Evolutionary conservation across 1,140 invertebrate species (phyloP).

Genomic region (Maniola jurtina): DNA sequence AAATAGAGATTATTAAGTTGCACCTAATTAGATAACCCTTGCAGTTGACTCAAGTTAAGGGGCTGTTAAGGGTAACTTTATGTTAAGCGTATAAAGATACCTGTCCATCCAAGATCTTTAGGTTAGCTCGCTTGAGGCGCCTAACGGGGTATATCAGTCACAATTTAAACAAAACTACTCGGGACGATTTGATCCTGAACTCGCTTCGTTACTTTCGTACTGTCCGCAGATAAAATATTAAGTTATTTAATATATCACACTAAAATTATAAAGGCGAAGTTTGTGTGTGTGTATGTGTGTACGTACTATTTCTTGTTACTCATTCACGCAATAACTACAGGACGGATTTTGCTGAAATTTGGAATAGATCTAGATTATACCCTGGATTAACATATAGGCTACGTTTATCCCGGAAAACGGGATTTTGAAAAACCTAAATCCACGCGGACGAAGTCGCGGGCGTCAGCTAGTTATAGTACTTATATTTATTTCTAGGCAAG

Average conservation of each 20-base stretch:
- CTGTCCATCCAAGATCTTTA: conserved; percentile 8
- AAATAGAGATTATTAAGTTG: neutral
- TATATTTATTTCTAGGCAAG: too few relatives aligned
- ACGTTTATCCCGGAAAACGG: too few relatives aligned
- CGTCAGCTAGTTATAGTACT: too few relatives aligned
- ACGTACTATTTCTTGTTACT: too few relatives aligned
- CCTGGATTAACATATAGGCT: too few relatives aligned
- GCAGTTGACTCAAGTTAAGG: neutral
- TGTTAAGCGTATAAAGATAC: conserved; percentile 7
- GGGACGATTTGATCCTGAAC: conserved; percentile 54
- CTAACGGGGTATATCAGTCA: conserved; percentile 67
- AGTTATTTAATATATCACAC: neutral
- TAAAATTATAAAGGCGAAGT: too few relatives aligned
- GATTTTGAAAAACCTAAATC: too few relatives aligned
- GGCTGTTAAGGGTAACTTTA: conserved; percentile 4
- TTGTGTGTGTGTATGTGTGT: too few relatives aligned
- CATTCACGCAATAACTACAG: too few relatives aligned
- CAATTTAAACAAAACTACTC: conserved; percentile 72
- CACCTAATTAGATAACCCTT: neutral
- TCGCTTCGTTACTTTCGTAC: conserved; percentile 59
- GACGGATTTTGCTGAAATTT: too few relatives aligned
- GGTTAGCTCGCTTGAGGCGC: conserved; percentile 15
- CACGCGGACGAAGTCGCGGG: too few relatives aligned
- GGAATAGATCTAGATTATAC: too few relatives aligned
- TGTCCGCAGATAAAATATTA: conserved; percentile 36